These are phyloP conservation scores for Alectura lathami DNA, from an alignment of 2,113 vertebrate genomes.

Conservation along the genomic window DNA sequence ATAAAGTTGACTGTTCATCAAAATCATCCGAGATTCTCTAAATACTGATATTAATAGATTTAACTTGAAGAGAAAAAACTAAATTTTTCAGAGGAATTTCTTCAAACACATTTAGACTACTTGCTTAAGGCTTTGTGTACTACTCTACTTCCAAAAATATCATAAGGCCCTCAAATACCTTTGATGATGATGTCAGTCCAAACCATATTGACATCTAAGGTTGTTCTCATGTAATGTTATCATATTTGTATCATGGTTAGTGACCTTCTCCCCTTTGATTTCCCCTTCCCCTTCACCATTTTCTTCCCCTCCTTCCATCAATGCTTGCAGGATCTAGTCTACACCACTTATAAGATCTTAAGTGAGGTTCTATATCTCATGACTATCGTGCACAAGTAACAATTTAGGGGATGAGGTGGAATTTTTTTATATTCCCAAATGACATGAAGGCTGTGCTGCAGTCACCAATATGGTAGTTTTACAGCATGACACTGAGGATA, in stretches of 20 bases:
- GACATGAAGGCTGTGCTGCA: not conserved
- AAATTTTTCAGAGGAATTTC: not conserved
- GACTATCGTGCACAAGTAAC: not conserved
- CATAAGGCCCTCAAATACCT: not conserved
- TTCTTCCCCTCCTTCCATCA: too few relatives aligned
- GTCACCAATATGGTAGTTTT: not conserved
- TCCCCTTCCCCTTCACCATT: too few relatives aligned
- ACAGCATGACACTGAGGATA: too few relatives aligned
- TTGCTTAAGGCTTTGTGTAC: not conserved
- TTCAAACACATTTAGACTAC: not conserved
- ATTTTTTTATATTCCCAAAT: not conserved
- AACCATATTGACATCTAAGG: not conserved
- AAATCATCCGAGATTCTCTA: not conserved
- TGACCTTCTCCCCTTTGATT: too few relatives aligned
- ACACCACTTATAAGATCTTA: not conserved
- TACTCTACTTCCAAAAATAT: not conserved
- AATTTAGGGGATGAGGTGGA: rapidly evolving
- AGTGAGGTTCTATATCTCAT: not conserved
- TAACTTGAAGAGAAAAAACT: not conserved
- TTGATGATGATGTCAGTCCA: not conserved
- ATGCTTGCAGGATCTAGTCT: not conserved
- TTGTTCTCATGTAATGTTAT: not conserved
- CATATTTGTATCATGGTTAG: not conserved
- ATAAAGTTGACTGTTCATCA: not conserved
- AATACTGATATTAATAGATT: not conserved